A percentile compares a stretch with the other conserved stretches of the same genome.
These are phyloP conservation scores for Drosophila limbata DNA, from an alignment of 2,888 invertebrate genomes.

Conservation along the genomic window DNA sequence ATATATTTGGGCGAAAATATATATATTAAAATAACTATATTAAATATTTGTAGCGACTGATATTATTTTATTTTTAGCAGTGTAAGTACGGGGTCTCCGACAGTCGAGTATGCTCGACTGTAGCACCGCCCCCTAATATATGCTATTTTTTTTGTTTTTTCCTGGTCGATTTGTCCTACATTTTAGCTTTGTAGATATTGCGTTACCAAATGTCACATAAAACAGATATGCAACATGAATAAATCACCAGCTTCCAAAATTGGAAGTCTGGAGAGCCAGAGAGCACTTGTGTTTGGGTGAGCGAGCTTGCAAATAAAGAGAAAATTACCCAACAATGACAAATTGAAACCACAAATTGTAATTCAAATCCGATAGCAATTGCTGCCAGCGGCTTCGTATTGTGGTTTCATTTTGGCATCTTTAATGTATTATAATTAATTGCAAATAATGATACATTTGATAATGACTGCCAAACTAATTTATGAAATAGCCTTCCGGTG, in stretches of 20 bases:
- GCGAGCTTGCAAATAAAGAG: slow-evolving; percentile 34
- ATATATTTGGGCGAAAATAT: too few species aligned
- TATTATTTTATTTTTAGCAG: too few species aligned
- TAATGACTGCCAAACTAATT: slow-evolving; percentile 22
- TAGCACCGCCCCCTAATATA: too few species aligned
- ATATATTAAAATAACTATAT: too few species aligned
- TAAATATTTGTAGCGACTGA: too few species aligned
- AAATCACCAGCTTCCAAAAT: slow-evolving; percentile 22
- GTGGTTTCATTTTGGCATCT: slow-evolving; percentile 18
- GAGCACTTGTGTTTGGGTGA: not conserved
- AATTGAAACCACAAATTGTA: slow-evolving; percentile 35
- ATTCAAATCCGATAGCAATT: slow-evolving; percentile 36
- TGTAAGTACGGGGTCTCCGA: too few species aligned
- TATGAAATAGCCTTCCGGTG: slow-evolving; percentile 13
- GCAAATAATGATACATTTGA: slow-evolving; percentile 31
- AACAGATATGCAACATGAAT: slow-evolving; percentile 1
- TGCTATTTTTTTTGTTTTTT: too few species aligned
- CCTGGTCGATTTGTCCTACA: too few species aligned
- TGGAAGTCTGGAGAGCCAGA: slow-evolving; percentile 33
- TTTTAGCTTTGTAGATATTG: not conserved
- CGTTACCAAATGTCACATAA: not conserved
- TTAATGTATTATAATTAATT: slow-evolving; percentile 28
- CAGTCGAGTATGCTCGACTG: too few species aligned
- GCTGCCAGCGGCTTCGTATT: slow-evolving; percentile 19
- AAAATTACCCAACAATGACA: slow-evolving; percentile 33